A percentile compares a stretch with the other conserved stretches of the same genome.
phyloP scores from a whole-genome alignment of 2,797 vertebrate genomes.

The Phoeniculus purpureus region DNA sequence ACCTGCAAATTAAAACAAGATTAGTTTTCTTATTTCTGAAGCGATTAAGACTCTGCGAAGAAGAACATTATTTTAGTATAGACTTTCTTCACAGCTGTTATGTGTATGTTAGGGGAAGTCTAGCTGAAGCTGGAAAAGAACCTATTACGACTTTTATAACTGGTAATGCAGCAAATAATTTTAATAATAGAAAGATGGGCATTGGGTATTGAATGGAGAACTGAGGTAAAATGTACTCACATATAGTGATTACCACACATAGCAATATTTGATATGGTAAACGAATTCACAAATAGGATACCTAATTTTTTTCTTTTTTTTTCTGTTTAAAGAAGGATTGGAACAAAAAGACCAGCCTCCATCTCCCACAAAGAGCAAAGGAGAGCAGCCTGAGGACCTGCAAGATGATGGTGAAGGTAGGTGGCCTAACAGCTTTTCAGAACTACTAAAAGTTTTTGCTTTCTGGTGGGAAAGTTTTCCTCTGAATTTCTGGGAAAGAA shows the following conservation, averaged over 20 bases:
- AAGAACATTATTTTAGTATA: background rate
- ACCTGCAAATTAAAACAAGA: background rate
- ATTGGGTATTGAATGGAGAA: background rate
- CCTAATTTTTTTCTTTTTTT: background rate
- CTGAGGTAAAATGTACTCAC: constrained; percentile 36
- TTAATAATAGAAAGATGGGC: background rate
- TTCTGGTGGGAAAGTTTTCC: background rate
- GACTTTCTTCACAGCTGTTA: background rate
- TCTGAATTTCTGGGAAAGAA: constrained; percentile 2
- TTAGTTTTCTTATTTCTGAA: background rate
- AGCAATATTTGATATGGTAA: constrained; percentile 26
- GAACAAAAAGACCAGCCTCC: constrained; percentile 68
- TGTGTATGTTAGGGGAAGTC: background rate
- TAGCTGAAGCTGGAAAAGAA: background rate
- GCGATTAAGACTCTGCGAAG: background rate
- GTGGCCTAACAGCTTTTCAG: constrained; percentile 2
- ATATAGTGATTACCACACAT: background rate
- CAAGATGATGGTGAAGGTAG: constrained; percentile 74
- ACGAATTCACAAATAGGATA: background rate
- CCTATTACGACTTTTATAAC: background rate
- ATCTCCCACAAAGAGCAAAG: constrained; percentile 76
- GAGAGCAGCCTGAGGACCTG: constrained; percentile 69
- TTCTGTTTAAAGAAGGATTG: constrained; percentile 61
- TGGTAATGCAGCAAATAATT: background rate
- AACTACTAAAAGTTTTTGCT: background rate